phyloP scores from a whole-genome alignment of 2,888 invertebrate genomes.

The Drosophila anceps region DNA sequence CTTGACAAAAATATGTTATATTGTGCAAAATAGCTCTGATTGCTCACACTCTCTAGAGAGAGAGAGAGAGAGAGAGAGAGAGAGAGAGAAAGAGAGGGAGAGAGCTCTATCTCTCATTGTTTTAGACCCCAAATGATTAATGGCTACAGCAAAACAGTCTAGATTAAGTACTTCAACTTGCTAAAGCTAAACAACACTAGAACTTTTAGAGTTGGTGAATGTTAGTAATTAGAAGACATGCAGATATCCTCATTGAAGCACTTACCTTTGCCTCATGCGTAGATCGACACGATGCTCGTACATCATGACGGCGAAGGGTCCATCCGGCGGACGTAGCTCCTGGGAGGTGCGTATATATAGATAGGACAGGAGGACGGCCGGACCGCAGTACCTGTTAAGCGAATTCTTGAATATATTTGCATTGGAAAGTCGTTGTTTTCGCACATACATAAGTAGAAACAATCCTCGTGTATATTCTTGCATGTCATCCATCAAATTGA shows the following conservation, averaged over 20 bases:
- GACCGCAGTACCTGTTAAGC: constrained; percentile 83
- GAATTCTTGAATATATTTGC: background rate
- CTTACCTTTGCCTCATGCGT: constrained; percentile 84
- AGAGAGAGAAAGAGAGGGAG: too few species aligned
- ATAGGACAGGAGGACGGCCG: constrained; percentile 87
- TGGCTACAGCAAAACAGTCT: background rate
- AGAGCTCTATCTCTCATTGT: too few species aligned
- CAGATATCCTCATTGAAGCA: background rate
- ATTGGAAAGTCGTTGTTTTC: background rate
- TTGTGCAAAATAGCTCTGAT: background rate
- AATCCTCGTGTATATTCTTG: constrained; percentile 89
- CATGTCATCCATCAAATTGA: constrained; percentile 89
- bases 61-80: too few species aligned
- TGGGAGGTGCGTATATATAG: constrained; percentile 89
- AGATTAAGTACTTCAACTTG: background rate
- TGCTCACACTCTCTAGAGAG: background rate
- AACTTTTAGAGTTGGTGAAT: background rate
- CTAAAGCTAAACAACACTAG: background rate
- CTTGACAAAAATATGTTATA: background rate
- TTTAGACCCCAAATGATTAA: background rate
- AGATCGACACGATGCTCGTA: constrained; percentile 86
- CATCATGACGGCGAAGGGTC: constrained; percentile 87
- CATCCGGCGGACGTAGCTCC: constrained; percentile 87
- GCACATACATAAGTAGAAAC: constrained; percentile 88
- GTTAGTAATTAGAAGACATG: background rate